Conservation (phyloP, 2,888 invertebrate species). For the Diplazon laetatorius region DNA sequence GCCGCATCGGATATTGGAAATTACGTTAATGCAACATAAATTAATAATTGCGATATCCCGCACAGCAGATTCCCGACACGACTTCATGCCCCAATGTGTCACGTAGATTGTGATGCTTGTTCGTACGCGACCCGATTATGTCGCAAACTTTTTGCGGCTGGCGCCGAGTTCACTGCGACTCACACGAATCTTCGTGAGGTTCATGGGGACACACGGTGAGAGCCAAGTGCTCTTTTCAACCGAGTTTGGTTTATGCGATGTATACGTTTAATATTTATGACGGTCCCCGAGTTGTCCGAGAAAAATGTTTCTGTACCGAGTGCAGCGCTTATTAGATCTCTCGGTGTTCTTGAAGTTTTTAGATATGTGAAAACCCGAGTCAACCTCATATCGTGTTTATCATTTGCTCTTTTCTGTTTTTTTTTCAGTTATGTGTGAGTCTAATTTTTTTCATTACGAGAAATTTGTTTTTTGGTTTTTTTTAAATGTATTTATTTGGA, state of each 20-base stretch:
- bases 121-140: slow-evolving; percentile 38
- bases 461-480: too few relatives aligned
- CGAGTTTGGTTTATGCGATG: slow-evolving; percentile 9
- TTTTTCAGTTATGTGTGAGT: too few relatives aligned
- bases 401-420: background rate
- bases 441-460: too few relatives aligned
- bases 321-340: background rate
- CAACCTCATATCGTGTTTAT: background rate
- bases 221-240: slow-evolving; percentile 9
- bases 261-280: slow-evolving; percentile 32
- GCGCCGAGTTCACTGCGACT: slow-evolving; percentile 13
- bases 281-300: background rate
- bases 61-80: background rate
- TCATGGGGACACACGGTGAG: slow-evolving; percentile 14
- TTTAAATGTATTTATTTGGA: background rate
- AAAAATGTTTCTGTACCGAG: slow-evolving; percentile 14
- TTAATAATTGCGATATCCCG: slow-evolving; percentile 31
- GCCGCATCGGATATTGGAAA: slow-evolving; percentile 7
- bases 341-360: background rate
- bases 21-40: slow-evolving; percentile 39
- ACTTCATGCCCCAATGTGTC: background rate
- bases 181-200: slow-evolving; percentile 13
- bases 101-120: slow-evolving; percentile 41
- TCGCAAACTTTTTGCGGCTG: slow-evolving; percentile 43
- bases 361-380: background rate